Evolutionary conservation across 2,113 vertebrate species (phyloP).

Genomic region (Chlorodrepanis virens): DNA sequence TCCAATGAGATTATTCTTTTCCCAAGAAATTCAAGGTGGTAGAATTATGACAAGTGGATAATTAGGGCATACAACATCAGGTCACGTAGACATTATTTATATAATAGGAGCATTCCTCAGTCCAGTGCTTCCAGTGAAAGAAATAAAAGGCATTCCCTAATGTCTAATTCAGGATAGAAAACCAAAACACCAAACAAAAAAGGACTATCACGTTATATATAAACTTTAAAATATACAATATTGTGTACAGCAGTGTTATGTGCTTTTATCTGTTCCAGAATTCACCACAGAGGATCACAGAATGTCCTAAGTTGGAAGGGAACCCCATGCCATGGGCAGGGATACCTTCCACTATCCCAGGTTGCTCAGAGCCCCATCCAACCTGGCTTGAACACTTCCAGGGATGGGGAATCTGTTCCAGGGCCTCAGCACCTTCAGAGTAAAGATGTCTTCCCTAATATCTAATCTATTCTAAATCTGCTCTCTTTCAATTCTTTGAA

Average conservation of each 20-base stretch:
- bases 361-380: neutral
- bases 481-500: neutral
- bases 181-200: neutral
- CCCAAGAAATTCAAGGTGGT: neutral
- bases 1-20: neutral
- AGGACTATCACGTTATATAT: neutral
- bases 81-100: neutral
- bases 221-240: neutral
- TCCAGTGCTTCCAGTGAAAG: neutral
- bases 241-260: neutral
- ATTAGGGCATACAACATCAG: neutral
- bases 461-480: neutral
- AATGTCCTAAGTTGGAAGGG: neutral
- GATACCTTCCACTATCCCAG: neutral
- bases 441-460: neutral
- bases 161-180: neutral
- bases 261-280: neutral
- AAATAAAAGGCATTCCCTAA: neutral
- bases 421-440: neutral
- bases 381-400: neutral
- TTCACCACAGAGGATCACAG: neutral
- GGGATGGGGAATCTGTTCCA: neutral
- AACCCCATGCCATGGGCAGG: neutral
- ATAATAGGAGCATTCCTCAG: neutral
- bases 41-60: constrained; percentile 6